Conservation (phyloP, 2,888 invertebrate species). For the Lydus trimaculatus region DNA sequence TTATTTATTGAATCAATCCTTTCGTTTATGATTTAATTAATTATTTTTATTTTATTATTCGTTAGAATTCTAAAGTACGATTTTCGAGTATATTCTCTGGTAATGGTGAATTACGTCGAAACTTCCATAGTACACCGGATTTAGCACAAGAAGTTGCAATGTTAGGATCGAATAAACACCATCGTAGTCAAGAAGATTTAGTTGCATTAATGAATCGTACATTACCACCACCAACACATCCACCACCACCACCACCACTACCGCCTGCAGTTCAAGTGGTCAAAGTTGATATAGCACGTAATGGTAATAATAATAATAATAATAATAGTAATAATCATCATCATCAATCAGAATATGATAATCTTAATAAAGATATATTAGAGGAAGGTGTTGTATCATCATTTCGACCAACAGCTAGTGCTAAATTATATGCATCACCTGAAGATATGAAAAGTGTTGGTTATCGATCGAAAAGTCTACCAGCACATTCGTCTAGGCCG, state of each 20-base stretch:
- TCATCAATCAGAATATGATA: conserved; percentile 50
- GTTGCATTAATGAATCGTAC: conserved; percentile 57
- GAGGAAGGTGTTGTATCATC: conserved; percentile 75
- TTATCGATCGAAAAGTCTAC: conserved; percentile 65
- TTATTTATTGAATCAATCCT: conserved; percentile 3
- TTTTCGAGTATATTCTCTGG: conserved; percentile 61
- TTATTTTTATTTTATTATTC: conserved; percentile 28
- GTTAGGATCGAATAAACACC: conserved; percentile 59
- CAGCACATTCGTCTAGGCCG: conserved; percentile 65
- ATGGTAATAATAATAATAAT: conserved; percentile 24
- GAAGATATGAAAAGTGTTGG: conserved; percentile 81
- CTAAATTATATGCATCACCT: conserved; percentile 89
- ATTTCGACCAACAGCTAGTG: conserved; percentile 86
- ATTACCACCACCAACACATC: conserved; percentile 80
- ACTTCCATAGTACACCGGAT: conserved; percentile 92
- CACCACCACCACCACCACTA: conserved; percentile 79
- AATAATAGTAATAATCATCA: conserved; percentile 44
- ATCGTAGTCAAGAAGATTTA: conserved; percentile 77
- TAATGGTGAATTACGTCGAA: conserved; percentile 72
- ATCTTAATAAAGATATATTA: conserved; percentile 48
- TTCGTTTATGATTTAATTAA: background rate
- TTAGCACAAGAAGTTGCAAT: conserved; percentile 63
- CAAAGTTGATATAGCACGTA: conserved; percentile 69
- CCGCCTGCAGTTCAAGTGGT: conserved; percentile 69
- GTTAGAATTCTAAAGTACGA: conserved; percentile 65